Conservation (phyloP, 1,140 invertebrate genomes). For the Pogonomyrmex barbatus region DNA sequence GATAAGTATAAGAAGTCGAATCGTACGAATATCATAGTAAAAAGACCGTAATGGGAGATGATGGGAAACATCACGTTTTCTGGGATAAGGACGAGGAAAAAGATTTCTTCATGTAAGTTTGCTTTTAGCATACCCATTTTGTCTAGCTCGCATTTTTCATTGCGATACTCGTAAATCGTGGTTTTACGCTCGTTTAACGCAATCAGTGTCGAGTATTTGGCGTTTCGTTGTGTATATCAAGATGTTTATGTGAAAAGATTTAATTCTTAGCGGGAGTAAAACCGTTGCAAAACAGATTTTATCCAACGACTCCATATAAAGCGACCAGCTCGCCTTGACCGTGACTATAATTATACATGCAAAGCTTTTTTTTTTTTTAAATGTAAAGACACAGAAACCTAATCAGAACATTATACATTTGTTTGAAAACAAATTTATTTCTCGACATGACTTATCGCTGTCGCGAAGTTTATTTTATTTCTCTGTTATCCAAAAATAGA, state of each 20-base stretch:
- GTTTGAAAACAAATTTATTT: neutral
- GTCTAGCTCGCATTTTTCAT: neutral
- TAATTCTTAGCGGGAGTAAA: neutral
- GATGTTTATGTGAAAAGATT: neutral
- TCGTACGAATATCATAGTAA: neutral
- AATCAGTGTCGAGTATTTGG: neutral
- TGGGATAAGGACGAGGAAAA: neutral
- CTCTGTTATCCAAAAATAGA: neutral
- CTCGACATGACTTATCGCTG: neutral
- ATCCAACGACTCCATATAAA: neutral
- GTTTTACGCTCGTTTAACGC: neutral
- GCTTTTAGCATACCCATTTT: neutral
- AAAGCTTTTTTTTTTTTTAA: neutral
- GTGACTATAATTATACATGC: neutral
- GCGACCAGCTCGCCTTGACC: constrained; percentile 7
- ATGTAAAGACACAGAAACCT: neutral
- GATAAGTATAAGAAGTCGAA: neutral
- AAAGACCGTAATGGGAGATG: neutral
- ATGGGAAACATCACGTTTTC: neutral
- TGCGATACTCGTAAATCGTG: neutral
- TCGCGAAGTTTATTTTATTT: neutral
- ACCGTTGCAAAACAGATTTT: constrained; percentile 22
- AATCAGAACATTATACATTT: neutral
- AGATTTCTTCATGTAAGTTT: neutral
- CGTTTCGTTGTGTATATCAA: neutral